Evolutionary conservation across 2,113 vertebrate species (phyloP), one percentile per base, ranked within the genome.

Genomic region (Nymphicus hollandicus): DNA sequence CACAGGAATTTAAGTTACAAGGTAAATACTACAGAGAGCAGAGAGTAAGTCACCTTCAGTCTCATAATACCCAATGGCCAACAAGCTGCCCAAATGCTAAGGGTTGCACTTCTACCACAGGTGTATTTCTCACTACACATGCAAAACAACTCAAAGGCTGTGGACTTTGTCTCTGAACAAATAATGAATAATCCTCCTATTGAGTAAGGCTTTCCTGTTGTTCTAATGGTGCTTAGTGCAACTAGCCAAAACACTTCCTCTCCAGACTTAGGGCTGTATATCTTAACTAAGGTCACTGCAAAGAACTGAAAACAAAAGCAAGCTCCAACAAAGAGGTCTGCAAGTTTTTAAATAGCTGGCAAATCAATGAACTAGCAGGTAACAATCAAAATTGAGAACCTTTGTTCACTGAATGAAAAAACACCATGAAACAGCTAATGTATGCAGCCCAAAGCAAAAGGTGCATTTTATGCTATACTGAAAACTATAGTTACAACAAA

Each of bases 381-480:
- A 91, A 55, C 4, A 8, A 15, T 3, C 23, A 23, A 53, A 68
- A 55, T 2, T 6, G n/a, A 61, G 53, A 61, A 23, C 7, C 3
- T 63, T 41, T 17, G 46, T 19, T 60, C 0, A 0, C 2, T 31
- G 43, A 74, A 44, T 12, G 65, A 64, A 86, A 60, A 63, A 5
- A 78, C 8, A 65, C 7, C 31, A 66, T 46, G n/a, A 41, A 74
- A 60, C 0, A 1, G 39, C 7, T 28, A 33, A 44, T 4, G 31
- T 0, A 39, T 0, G 0, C 9, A 3, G 18, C 46, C n/a, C 52
- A 58, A 52, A 55, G 2, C 39, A 58, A 39, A 56, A 78, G 6
- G 28, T 17, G 9, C 9, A 1, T 58, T 89, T 70, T 44, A 7
- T 9, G 44, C 35, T 23, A 3, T 6, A 9, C 1, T 52, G 50